These are phyloP conservation scores for Euphonia xanthogaster DNA, from an alignment of 2,797 vertebrate genomes.

Conservation along the genomic window DNA sequence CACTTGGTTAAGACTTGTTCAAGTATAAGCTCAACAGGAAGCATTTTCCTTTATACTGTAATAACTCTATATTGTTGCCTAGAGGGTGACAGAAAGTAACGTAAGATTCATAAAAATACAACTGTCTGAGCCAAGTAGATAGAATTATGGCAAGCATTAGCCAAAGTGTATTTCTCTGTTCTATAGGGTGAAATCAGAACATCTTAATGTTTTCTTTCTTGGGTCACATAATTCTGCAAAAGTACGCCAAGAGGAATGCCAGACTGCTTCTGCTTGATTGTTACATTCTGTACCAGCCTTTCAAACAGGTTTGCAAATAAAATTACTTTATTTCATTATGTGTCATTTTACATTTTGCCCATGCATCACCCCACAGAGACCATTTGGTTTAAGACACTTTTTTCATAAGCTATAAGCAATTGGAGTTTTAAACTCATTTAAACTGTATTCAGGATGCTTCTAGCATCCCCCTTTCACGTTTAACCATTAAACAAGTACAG, in stretches of 20 bases:
- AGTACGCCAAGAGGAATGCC: slow-evolving; percentile 43
- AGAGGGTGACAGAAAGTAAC: slow-evolving; percentile 72
- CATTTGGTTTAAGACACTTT: slow-evolving; percentile 29
- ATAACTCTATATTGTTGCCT: slow-evolving; percentile 72
- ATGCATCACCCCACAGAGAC: slow-evolving; percentile 32
- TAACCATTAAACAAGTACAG: background rate
- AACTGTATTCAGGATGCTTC: background rate
- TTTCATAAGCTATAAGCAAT: background rate
- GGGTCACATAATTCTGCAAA: slow-evolving; percentile 60
- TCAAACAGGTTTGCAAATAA: slow-evolving; percentile 49
- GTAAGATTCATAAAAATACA: slow-evolving; percentile 71
- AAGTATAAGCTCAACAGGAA: slow-evolving; percentile 55
- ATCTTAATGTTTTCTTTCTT: slow-evolving; percentile 67
- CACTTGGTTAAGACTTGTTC: slow-evolving; percentile 46
- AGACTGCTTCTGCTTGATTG: background rate
- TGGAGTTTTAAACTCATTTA: slow-evolving; percentile 35
- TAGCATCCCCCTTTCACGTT: background rate
- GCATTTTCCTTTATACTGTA: slow-evolving; percentile 68
- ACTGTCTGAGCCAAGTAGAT: slow-evolving; percentile 65
- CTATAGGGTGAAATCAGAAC: slow-evolving; percentile 66
- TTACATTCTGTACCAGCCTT: slow-evolving; percentile 39
- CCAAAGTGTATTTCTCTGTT: slow-evolving; percentile 56
- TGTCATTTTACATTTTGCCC: slow-evolving; percentile 53
- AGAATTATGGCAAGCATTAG: slow-evolving; percentile 68
- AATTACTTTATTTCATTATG: slow-evolving; percentile 60